Percentiles rank a stretch among this genome's conserved stretches.
Conservation (phyloP, 2,797 vertebrate species). For the Urocyon cinereoargenteus region DNA sequence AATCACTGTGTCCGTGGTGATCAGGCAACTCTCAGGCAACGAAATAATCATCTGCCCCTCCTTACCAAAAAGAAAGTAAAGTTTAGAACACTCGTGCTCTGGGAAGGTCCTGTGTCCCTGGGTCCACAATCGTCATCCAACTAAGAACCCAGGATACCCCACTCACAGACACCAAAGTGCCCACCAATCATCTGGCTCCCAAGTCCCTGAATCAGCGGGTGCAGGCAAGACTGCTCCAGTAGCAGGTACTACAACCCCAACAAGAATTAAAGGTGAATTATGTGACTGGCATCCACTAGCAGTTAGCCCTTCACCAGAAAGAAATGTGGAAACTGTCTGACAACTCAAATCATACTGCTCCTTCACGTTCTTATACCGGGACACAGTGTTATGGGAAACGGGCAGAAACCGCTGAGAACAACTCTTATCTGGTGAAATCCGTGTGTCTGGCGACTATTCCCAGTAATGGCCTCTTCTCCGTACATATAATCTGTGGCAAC, state of each 20-base stretch:
- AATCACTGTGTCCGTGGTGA: conserved; percentile 94
- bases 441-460: not conserved
- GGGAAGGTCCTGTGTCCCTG: not conserved
- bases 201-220: not conserved
- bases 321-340: not conserved
- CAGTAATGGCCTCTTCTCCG: not conserved
- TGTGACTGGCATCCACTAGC: not conserved
- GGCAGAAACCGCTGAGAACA: not conserved
- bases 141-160: not conserved
- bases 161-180: not conserved
- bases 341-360: not conserved
- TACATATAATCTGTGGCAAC: not conserved
- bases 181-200: rapidly evolving
- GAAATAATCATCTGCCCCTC: conserved; percentile 92
- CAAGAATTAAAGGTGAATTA: not conserved
- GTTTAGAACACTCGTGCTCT: not conserved
- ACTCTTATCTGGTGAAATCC: not conserved
- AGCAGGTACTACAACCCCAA: not conserved
- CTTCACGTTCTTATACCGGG: not conserved
- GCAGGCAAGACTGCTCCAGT: not conserved
- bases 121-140: not conserved
- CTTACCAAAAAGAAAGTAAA: conserved; percentile 82
- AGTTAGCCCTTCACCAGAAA: not conserved
- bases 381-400: not conserved
- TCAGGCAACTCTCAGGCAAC: conserved; percentile 94